Evolutionary conservation across 2,888 invertebrate species (phyloP).

Genomic region (Sarcophaga rosellei): DNA sequence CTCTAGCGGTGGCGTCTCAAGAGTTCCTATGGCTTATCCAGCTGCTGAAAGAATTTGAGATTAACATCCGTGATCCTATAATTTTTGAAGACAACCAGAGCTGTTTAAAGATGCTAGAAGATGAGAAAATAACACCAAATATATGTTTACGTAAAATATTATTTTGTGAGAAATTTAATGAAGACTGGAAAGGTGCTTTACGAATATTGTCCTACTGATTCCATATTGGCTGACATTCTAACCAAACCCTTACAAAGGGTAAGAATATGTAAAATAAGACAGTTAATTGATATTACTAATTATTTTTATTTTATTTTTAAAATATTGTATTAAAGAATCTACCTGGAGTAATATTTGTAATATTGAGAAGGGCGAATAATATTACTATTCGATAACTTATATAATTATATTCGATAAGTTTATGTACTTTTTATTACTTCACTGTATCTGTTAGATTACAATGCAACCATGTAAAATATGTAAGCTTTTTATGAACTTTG

Average conservation of each 20-base stretch:
- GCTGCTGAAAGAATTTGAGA: constrained; percentile 41
- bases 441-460: no score
- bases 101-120: constrained; percentile 41
- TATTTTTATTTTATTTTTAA: neutral
- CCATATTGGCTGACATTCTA: constrained; percentile 37
- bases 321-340: neutral
- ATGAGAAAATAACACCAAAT: constrained; percentile 32
- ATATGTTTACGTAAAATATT: constrained; percentile 47
- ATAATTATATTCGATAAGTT: no score
- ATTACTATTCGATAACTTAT: neutral
- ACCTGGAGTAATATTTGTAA: constrained; percentile 14
- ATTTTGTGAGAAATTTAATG: constrained; percentile 7
- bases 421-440: no score
- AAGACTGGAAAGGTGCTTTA: no score
- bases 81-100: constrained; percentile 40
- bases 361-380: constrained; percentile 43
- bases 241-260: constrained; percentile 32
- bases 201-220: constrained; percentile 31
- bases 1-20: constrained; percentile 40
- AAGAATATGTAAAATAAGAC: constrained; percentile 21
- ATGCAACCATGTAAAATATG: no score
- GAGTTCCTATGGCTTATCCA: constrained; percentile 42
- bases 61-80: constrained; percentile 1
- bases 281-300: constrained; percentile 10
- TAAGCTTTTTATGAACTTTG: no score